Conservation (phyloP, 2,797 vertebrate species). For the Danio albolineatus region DNA sequence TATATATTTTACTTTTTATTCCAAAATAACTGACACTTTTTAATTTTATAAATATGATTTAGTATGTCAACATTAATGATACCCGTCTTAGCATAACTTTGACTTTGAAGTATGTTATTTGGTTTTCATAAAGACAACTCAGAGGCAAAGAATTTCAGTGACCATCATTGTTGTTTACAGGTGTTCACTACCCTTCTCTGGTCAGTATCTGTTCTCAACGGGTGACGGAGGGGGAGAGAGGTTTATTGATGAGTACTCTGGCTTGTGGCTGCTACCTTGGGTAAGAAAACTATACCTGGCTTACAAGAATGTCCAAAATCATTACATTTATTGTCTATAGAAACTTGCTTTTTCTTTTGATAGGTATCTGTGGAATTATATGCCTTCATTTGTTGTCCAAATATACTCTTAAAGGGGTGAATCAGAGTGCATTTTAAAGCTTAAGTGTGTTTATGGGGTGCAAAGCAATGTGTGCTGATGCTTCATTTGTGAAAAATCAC, state of each 20-base stretch:
- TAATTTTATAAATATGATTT: background rate
- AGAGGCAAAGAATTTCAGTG: background rate
- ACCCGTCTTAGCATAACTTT: background rate
- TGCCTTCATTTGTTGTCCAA: background rate
- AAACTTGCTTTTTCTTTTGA: background rate
- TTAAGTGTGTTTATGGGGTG: no score
- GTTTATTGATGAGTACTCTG: constrained; percentile 72
- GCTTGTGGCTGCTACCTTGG: constrained; percentile 71
- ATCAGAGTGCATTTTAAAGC: no score
- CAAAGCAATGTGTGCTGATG: no score
- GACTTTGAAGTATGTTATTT: background rate
- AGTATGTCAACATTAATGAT: background rate
- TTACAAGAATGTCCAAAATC: background rate
- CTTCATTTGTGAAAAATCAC: no score
- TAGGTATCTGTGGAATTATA: background rate
- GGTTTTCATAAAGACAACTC: background rate
- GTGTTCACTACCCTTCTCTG: constrained; percentile 76
- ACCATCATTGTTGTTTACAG: constrained; percentile 59
- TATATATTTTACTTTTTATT: no score
- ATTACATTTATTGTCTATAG: background rate
- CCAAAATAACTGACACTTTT: background rate
- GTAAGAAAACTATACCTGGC: constrained; percentile 52
- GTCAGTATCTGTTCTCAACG: constrained; percentile 76
- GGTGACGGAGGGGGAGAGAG: constrained; percentile 69
- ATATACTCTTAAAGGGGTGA: no score